Base-by-base conservation (phyloP, 1,140 invertebrate species). In the Diploscapter pachys region DNA sequence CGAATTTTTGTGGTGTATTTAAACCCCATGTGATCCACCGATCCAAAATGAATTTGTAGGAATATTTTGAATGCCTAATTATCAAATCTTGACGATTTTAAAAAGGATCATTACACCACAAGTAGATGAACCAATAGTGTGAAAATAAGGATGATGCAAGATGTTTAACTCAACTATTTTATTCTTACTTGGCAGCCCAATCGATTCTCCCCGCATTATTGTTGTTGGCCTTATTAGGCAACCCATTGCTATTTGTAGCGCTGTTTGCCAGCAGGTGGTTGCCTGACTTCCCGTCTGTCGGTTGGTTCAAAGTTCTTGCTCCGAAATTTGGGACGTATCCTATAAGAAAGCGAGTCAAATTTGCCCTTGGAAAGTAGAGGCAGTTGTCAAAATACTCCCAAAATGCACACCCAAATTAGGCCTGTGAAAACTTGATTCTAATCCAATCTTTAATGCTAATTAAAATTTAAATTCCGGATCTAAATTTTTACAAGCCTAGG, bases 311-410 rank as follows among this genome's bases (percentile, higher is more conserved):
- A 54, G 61, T 71, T 48, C 59, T 5, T 65, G 70, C 75, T 49
- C 75, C 75, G 64, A 76, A 76, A 49, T 56, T 76, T 64, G 75
- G 75, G 70, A 76, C 70, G 69, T 76, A 76, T 5, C 75, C 75
- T 75, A 55, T 6, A 75, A 69, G 5, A 51, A 57, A 11, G 5
- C n/a, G 4, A 3, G 3, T 9, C 0, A 4, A 48, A 31, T 5
- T 4, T 4, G 50, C 50, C 50, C 50, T 4, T 5, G 62, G 50
- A 5, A 63, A 48, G 2, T 13, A 5, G 62, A 52, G 63, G 63
- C 51, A 65, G 48, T 52, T 11, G 4, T 65, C 8, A 49, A 49
- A 3, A 48, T 31, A 3, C 9, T 67, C 5, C 52, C 13, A 5
- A 4, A n/a, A 63, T 8, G 5, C 2, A 63, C 3, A 31, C 31